Base-by-base conservation (phyloP, 2,888 invertebrate genomes). In the Uloborus plumipes region DNA sequence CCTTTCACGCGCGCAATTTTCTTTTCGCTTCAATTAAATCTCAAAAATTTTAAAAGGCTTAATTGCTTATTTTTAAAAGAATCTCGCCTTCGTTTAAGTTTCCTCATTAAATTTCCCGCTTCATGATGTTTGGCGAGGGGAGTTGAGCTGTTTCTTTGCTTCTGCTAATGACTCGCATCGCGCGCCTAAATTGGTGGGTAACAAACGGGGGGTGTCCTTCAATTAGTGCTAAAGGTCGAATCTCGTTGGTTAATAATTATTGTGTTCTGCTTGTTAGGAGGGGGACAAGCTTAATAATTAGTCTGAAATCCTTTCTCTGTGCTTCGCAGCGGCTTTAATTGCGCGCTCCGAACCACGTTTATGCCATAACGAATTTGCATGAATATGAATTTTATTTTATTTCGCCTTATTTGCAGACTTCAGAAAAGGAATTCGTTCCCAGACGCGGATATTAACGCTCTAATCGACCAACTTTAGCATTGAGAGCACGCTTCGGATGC, bases 91-190 rank as follows among this genome's bases (percentile, higher is more conserved):
- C 50, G 39, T 77, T 71, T 64, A 64, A 77, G 77, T 77, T 77
- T 71, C 77, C 77, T 77, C 77, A 77, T 77, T 77, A 77, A 77
- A 77, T 77, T 77, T 77, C 77, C 77, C 77, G 77, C 77, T 64
- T 39, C 62, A 61, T 59, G 59, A 69, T 76, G 76, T 76, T 69
- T 75, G 66, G 67, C 66, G 67, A 62, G 77, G 14, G n/a, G 75
- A 75, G 75, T 66, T 67, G 75, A 75, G 77, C 55, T 77, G 77
- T 77, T 77, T 77, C 77, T 77, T 77, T 64, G 47, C 77, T 55
- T 71, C 70, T 71, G 70, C 77, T 77, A 77, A 77, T 77, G 77
- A 77, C 77, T 77, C 62, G 65, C 66, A 18, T 20, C 67, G 15
- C 50, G 59, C 62, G 49, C 64, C 77, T 22, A 70, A 70, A 70